These are phyloP conservation scores for Petrocephalus microphthalmus DNA, from an alignment of 2,113 vertebrate species.

Conservation along the genomic window DNA sequence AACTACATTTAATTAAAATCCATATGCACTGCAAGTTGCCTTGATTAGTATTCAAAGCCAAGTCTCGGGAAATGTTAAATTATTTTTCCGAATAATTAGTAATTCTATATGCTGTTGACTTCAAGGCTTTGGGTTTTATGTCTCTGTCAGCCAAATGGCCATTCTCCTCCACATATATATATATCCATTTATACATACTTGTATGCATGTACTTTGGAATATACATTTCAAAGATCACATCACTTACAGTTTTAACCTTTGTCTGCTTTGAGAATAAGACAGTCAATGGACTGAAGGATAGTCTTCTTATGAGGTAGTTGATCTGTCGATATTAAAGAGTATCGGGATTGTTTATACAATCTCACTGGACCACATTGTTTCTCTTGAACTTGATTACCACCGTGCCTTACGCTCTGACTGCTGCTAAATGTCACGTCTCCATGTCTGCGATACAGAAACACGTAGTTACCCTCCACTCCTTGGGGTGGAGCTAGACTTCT, in stretches of 20 bases:
- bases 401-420: not conserved
- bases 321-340: not conserved
- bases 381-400: not conserved
- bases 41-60: not conserved
- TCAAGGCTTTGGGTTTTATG: not conserved
- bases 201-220: not conserved
- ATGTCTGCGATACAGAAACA: not conserved
- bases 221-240: not conserved
- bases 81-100: not conserved
- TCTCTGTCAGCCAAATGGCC: not conserved
- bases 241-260: not conserved
- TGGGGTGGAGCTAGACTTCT: not conserved
- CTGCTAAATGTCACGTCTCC: not conserved
- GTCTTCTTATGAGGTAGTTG: not conserved
- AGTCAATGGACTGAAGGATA: not conserved
- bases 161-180: not conserved
- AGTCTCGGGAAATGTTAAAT: not conserved
- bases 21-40: not conserved
- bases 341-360: not conserved
- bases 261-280: not conserved
- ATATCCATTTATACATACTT: not conserved
- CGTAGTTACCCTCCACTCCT: not conserved
- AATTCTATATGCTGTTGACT: not conserved
- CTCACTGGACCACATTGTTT: not conserved
- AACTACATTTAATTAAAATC: constrained; percentile 13